Base-by-base conservation (phyloP, 2,113 vertebrate species). In the Glaucomys volans region DNA sequence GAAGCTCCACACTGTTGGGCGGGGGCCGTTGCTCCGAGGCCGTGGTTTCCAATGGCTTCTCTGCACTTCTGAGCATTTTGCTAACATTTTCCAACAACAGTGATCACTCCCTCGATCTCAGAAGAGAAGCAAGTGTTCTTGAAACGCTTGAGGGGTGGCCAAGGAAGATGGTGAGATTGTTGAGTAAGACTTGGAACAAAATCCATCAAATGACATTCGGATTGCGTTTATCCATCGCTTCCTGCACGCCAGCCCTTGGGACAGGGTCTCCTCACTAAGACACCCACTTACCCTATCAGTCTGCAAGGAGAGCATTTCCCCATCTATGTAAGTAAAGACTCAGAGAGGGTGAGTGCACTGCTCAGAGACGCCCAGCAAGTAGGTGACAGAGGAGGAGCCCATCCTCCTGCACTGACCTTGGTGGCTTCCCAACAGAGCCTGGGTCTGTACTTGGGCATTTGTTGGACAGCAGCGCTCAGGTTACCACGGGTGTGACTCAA, bases 201-300 rank as follows among this genome's bases (percentile, higher is more conserved):
- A 72, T 79, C 66, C 77, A 90, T 85, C 18, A 30, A 88, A 87
- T 50, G 47, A 92, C 42, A 74, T 44, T 57, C 52, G 90, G 44
- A 59, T 20, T 66, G 35, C 32, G 32, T 72, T 66, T 57, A 40
- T 12, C 32, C 30, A 74, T 90, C 14, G 14, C 9, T 84, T 75
- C 7, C 32, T 87, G 76, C 28, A 26, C 35, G 47, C 16, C 42
- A 47, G 42, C 37, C 9, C n/a, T 86, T 71, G 4, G 1, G 17
- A 2, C 37, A 26, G 24, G 13, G 6, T 28, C 18, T 71, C n/a
- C 35, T 76, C 69, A 13, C 18, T 69, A 4, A 47, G 1, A n/a
- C 3, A 37, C 12, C 35, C 40, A n/a, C 62, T 82, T 87, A 71
- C 22, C 2, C 26, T 37, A 17, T 28, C 74, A 37, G 44, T 22